These are phyloP conservation scores for Malthinus flaveolus DNA, from an alignment of 2,888 invertebrate genomes.

Conservation along the genomic window DNA sequence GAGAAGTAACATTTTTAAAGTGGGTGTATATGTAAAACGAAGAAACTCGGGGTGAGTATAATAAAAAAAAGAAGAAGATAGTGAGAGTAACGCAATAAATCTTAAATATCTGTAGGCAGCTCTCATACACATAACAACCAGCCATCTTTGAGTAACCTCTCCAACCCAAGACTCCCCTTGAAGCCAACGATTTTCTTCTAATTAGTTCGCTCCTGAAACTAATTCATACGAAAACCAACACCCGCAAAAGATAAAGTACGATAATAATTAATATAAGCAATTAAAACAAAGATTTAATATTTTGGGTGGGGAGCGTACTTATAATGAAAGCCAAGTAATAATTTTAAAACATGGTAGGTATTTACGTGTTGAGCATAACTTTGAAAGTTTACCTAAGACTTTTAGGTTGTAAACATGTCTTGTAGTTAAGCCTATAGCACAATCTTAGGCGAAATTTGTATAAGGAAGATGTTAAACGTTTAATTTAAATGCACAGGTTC, in stretches of 20 bases:
- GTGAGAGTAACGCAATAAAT: constrained; percentile 44
- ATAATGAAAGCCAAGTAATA: constrained; percentile 54
- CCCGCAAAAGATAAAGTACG: constrained; percentile 47
- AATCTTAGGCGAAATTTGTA: constrained; percentile 48
- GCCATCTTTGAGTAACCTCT: constrained; percentile 42
- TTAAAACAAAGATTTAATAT: constrained; percentile 55
- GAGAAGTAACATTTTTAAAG: constrained; percentile 40
- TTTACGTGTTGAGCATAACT: constrained; percentile 57
- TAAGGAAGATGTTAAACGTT: constrained; percentile 26
- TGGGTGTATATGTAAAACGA: constrained; percentile 49
- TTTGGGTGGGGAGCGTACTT: constrained; percentile 42
- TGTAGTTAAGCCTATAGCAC: constrained; percentile 50
- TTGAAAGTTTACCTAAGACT: constrained; percentile 55
- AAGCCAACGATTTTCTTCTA: constrained; percentile 46
- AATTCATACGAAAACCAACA: constrained; percentile 44
- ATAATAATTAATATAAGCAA: constrained; percentile 52
- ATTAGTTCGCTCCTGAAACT: constrained; percentile 51
- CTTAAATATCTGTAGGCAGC: constrained; percentile 46
- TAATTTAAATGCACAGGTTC: constrained; percentile 19
- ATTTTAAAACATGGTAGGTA: constrained; percentile 47
- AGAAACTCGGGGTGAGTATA: constrained; percentile 35
- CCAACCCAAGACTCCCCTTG: constrained; percentile 37
- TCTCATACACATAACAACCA: constrained; percentile 40
- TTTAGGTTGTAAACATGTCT: constrained; percentile 54
- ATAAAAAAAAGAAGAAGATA: constrained; percentile 40